phyloP scores from a whole-genome alignment of 2,797 vertebrate genomes.

The Ctenochaetus hawaiiensis region DNA sequence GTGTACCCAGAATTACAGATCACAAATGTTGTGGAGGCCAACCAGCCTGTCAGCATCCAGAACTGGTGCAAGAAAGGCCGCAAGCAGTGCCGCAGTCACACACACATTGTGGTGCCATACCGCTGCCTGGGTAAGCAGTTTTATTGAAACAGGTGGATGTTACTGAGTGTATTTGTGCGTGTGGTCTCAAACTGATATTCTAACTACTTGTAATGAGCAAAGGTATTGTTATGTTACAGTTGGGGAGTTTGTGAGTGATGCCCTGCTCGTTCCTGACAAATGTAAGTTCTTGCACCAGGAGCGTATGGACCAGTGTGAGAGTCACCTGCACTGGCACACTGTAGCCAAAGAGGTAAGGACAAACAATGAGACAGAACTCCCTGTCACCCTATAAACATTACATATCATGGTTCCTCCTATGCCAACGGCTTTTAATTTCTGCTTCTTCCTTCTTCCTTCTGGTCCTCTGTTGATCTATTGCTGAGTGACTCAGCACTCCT shows the following conservation, averaged over 20 bases:
- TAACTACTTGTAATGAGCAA: neutral
- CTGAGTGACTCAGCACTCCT: constrained; percentile 31
- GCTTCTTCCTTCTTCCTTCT: neutral
- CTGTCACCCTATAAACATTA: neutral
- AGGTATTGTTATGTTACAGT: constrained; percentile 80
- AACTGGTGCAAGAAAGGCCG: constrained; percentile 95
- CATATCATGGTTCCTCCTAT: neutral
- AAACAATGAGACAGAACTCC: neutral
- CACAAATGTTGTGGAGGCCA: constrained; percentile 97
- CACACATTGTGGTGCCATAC: constrained; percentile 95
- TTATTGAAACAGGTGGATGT: constrained; percentile 3
- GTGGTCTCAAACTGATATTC: neutral
- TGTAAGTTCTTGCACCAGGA: constrained; percentile 98
- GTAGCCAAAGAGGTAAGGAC: constrained; percentile 95
- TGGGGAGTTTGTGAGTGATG: constrained; percentile 98
- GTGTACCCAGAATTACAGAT: constrained; percentile 97
- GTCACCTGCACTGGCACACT: constrained; percentile 98
- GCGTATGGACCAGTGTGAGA: constrained; percentile 97
- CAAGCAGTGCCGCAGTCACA: constrained; percentile 92
- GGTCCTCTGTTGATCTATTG: neutral
- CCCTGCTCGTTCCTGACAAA: constrained; percentile 96
- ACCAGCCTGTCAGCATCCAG: constrained; percentile 91
- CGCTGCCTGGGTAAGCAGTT: constrained; percentile 92
- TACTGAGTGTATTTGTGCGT: neutral
- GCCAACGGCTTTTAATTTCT: neutral